Base-by-base conservation (phyloP, 2,797 vertebrate species). In the Alfaro cultratus region DNA sequence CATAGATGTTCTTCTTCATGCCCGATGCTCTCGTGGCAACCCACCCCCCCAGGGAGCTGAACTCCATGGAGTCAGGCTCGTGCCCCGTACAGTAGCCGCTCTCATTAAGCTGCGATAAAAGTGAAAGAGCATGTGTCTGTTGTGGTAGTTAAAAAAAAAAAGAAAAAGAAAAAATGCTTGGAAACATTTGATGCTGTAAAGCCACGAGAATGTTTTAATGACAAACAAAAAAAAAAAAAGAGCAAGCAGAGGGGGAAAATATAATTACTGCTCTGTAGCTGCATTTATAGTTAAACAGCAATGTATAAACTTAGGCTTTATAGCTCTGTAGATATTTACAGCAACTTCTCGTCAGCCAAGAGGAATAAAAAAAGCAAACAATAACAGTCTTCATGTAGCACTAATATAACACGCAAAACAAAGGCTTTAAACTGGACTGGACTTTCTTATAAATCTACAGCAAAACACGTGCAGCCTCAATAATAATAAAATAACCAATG, bases 1-100 rank as follows among this genome's bases (percentile, higher is more conserved):
- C 98, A 68, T 99, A 99, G 94, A 99, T 96, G 93, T 99, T 99
- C 93, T 99, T 99, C 95, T 99, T 99, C 99, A 99, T 99, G 95
- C 99, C 99, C 4, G 99, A 99, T 36, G 98, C 99, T 87, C 99
- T 96, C 74, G 99, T 99, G 84, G 98, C 97, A 81, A 99, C 97
- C 99, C 99, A 99, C 87, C 99, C 99, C 79, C 98, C 99, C 68
- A 99, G 93, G 36, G 98, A 98, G 89, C 99, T 99, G 95, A 99
- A 99, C 93, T 99, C 99, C 97, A 99, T 97, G 78, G 99, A 99
- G 92, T 99, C 99, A 10, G 99, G 99, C 93, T 99, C 99, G 49
- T 99, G 99, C 81, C 99, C 99, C 53, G 98, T 99, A 92, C 99
- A 99, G 95, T 98, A 99, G 80, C 99, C 98, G 36, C 94, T 97